Percentiles rank a stretch among this genome's conserved stretches.
These are phyloP conservation scores for Miichthys miiuy DNA, from an alignment of 2,797 vertebrate genomes.

Conservation along the genomic window DNA sequence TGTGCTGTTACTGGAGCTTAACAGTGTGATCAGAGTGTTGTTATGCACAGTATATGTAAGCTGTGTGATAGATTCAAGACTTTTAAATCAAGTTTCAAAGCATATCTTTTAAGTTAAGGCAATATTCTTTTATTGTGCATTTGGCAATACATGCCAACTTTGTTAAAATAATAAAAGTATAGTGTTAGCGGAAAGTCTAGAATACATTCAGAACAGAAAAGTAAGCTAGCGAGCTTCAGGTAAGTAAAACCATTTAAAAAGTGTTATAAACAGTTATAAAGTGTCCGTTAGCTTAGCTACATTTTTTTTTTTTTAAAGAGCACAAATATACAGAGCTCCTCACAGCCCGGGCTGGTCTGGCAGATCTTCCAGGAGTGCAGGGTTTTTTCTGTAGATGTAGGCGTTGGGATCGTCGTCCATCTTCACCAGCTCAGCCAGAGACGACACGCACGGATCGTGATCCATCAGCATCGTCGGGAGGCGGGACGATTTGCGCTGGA, in stretches of 20 bases:
- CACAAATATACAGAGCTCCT: not conserved
- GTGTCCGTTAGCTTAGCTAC: slow-evolving; percentile 47
- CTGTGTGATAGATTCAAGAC: not conserved
- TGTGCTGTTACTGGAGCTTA: too few species aligned
- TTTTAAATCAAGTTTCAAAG: not conserved
- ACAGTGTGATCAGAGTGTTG: not conserved
- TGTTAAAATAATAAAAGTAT: slow-evolving; percentile 3
- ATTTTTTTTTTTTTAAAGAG: too few species aligned
- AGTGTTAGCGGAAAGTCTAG: not conserved
- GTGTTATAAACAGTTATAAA: slow-evolving; percentile 16
- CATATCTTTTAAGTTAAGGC: not conserved
- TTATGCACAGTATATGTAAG: not conserved
- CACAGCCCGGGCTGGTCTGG: slow-evolving; percentile 61
- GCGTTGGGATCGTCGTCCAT: slow-evolving; percentile 83
- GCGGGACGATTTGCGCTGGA: slow-evolving; percentile 86
- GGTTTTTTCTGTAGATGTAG: slow-evolving; percentile 88
- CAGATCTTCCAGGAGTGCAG: slow-evolving; percentile 75
- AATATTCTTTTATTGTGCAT: slow-evolving; percentile 48
- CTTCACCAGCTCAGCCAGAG: slow-evolving; percentile 87
- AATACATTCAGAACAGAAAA: slow-evolving; percentile 26
- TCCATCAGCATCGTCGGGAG: slow-evolving; percentile 86
- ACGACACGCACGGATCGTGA: slow-evolving; percentile 90
- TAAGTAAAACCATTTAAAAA: slow-evolving; percentile 31
- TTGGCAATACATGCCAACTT: slow-evolving; percentile 9
- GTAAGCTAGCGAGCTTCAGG: not conserved